A percentile compares a stretch with the other conserved stretches of the same genome.
Evolutionary conservation across 2,113 vertebrate genomes (phyloP).

Genomic region (Felis catus): F.catus_Fca126_mat1.0 CM031420.1:65944501-65945000

Average conservation of each 20-base stretch:
- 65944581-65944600: neutral
- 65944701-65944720: neutral
- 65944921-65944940: neutral
- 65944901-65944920: slow-evolving; percentile 11
- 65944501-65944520: too few species aligned
- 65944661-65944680: neutral
- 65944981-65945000: neutral
- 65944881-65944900: neutral
- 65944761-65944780: neutral
- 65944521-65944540: neutral
- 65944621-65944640: neutral
- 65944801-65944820: neutral
- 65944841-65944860: slow-evolving; percentile 27
- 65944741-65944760: neutral
- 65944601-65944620: neutral
- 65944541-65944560: neutral
- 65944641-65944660: neutral
- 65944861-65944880: neutral
- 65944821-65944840: slow-evolving; percentile 22
- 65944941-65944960: neutral
- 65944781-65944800: neutral
- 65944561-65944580: neutral
- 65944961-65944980: neutral
- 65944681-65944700: neutral
- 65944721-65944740: neutral